Percentiles rank a stretch among this genome's conserved stretches.
Conservation (phyloP, 2,888 invertebrate genomes). For the Odontocolon sp. region DNA sequence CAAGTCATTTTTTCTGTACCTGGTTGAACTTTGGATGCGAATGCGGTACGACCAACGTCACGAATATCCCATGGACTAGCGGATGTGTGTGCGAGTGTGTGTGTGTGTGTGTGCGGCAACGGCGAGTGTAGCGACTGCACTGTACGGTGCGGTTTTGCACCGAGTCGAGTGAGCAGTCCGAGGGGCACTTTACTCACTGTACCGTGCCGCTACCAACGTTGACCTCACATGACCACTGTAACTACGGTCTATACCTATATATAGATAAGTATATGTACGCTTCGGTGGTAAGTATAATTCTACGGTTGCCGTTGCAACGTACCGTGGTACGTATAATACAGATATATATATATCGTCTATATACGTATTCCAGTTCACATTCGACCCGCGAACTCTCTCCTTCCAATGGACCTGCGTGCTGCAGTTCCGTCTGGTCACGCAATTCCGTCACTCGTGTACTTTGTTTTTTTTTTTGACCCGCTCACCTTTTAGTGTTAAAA, state of each 20-base stretch:
- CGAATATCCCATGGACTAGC: slow-evolving; percentile 56
- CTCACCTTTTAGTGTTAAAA: neutral
- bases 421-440: slow-evolving; percentile 29
- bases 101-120: slow-evolving; percentile 33
- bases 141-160: neutral
- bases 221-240: slow-evolving; percentile 54
- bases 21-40: slow-evolving; percentile 47
- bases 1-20: neutral
- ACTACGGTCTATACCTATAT: slow-evolving; percentile 15
- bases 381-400: slow-evolving; percentile 58
- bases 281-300: too few relatives aligned
- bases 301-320: too few relatives aligned
- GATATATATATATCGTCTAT: too few relatives aligned
- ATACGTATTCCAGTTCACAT: slow-evolving; percentile 37
- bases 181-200: slow-evolving; percentile 19
- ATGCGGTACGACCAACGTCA: slow-evolving; percentile 44
- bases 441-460: neutral
- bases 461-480: too few relatives aligned
- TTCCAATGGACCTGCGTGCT: slow-evolving; percentile 45
- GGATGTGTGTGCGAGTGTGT: slow-evolving; percentile 23
- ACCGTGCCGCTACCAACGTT: slow-evolving; percentile 42
- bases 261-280: slow-evolving; percentile 5
- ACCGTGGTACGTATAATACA: slow-evolving; percentile 3
- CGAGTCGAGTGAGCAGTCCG: slow-evolving; percentile 20
- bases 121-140: slow-evolving; percentile 26